A percentile compares a stretch with the other conserved stretches of the same genome.
These are phyloP conservation scores for Calameuta idolon DNA, from an alignment of 2,888 invertebrate genomes.

Conservation along the genomic window DNA sequence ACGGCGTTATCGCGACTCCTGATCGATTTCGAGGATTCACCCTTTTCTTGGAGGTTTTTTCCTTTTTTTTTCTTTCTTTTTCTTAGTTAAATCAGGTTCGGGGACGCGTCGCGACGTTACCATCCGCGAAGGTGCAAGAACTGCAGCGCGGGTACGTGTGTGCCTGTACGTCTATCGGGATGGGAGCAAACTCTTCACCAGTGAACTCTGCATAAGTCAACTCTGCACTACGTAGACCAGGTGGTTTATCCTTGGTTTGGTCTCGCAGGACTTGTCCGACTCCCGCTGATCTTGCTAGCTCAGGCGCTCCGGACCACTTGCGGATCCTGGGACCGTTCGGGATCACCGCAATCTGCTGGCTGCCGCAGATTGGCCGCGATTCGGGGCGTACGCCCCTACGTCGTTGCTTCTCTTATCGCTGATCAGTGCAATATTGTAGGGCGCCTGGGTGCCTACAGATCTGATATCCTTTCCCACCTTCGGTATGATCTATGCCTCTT, in stretches of 20 bases:
- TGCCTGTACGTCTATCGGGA: too few relatives aligned
- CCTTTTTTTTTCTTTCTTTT: too few relatives aligned
- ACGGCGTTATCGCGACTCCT: background rate
- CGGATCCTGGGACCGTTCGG: background rate
- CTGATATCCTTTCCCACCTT: background rate
- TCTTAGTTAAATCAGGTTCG: background rate
- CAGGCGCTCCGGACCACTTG: background rate
- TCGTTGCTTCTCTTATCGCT: background rate
- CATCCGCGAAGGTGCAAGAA: background rate
- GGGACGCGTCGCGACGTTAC: background rate
- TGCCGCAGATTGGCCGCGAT: background rate
- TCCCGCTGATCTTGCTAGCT: background rate
- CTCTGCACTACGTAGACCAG: background rate
- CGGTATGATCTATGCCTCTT: background rate
- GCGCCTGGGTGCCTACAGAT: background rate
- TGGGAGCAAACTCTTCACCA: too few relatives aligned
- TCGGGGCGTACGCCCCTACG: background rate
- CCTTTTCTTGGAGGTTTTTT: background rate
- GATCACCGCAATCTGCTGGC: background rate
- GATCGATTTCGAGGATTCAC: background rate
- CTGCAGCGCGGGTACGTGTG: background rate
- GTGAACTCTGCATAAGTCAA: too few relatives aligned
- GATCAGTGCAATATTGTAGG: background rate
- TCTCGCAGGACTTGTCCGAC: background rate
- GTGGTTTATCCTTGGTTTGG: background rate